Evolutionary conservation across 2,888 invertebrate genomes (phyloP), one percentile per base, ranked within the genome.

Genomic region (Stenotaenia linearis): DNA sequence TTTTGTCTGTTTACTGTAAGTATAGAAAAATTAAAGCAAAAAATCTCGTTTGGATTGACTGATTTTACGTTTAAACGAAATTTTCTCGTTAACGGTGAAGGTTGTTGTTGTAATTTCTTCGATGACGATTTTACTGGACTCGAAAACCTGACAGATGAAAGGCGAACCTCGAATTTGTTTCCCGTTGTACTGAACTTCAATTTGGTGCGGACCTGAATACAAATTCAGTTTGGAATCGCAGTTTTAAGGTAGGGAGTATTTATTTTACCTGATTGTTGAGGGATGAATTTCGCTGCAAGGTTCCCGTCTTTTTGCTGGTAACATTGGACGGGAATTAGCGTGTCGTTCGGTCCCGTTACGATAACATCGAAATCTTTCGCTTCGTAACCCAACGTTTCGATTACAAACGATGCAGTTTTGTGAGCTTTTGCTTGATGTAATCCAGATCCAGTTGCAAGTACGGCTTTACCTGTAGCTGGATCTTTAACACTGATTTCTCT

Each of bases 221-320:
- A 37, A 1, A 10, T 12, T 9, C 3, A 37, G 80, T 77, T 80
- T 37, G 77, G 61, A 40, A 25, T 61, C n/a, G 12, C 32, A 79
- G 6, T 50, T 15, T 6, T 35, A 37, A 37, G 37, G 37, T 37
- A 37, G 9, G 37, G 15, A 15, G 10, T 79, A 79, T 25, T 78
- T 79, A 28, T 32, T 45, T 37, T 25, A 81, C 83, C 84, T 75
- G 82, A 82, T 81, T 82, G 80, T 15, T 92, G 92, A 80, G 92
- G 91, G 35, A 94, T 92, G 87, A 94, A 99, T 87, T 99, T 98
- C 0, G 98, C 98, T 85, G 96, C 92, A 79, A 97, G 89, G 84
- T 96, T 92, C 1, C 98, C 98, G 81, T 97, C 96, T 84, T 97
- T 95, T 81, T 98, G 98, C 85, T 96, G 96, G 86, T 97, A 97